phyloP scores from a whole-genome alignment of 2,888 invertebrate species.

The Cephus spinipes region DNA sequence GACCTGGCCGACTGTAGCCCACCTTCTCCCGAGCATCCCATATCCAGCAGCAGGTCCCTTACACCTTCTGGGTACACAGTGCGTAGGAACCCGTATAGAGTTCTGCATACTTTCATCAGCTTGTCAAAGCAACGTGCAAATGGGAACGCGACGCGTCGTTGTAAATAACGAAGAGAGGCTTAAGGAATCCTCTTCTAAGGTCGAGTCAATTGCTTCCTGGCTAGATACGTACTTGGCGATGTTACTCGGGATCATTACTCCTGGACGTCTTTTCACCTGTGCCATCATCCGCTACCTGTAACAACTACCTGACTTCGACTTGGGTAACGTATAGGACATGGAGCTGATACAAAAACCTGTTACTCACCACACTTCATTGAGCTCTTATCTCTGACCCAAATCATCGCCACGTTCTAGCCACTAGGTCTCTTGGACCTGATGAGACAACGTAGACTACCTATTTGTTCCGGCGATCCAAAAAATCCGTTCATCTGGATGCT shows the following conservation, averaged over 20 bases:
- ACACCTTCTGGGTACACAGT: background rate
- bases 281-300: background rate
- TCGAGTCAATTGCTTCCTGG: background rate
- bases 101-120: background rate
- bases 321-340: background rate
- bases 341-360: background rate
- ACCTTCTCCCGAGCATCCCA: background rate
- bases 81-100: background rate
- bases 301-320: background rate
- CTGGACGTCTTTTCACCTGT: background rate
- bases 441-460: background rate
- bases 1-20: background rate
- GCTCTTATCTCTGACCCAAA: background rate
- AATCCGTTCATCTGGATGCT: background rate
- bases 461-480: background rate
- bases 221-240: background rate
- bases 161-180: background rate
- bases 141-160: background rate
- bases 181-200: background rate
- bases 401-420: background rate
- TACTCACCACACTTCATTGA: background rate
- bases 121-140: background rate
- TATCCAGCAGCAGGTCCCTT: background rate
- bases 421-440: background rate
- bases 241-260: background rate